Conservation (phyloP, 2,113 vertebrate species). For the Hypocryptadius cinnamomeus region DNA sequence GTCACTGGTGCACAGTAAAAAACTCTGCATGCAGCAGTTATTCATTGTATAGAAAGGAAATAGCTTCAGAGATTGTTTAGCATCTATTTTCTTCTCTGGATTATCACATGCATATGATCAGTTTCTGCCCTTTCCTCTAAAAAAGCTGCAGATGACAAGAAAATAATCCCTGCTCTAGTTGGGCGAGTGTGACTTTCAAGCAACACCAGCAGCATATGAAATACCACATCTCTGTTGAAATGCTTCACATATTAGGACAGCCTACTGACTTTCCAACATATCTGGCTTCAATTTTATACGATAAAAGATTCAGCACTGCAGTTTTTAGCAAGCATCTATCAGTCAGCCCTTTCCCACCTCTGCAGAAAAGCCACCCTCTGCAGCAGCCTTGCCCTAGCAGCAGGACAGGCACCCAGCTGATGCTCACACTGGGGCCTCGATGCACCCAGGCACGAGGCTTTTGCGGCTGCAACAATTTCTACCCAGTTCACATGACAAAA, state of each 20-base stretch:
- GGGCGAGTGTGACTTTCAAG: background rate
- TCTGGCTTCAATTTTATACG: background rate
- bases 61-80: background rate
- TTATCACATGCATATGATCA: background rate
- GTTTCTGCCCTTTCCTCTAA: background rate
- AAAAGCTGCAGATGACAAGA: background rate
- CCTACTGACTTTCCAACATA: background rate
- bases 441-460: background rate
- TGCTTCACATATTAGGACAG: background rate
- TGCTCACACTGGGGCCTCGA: rapidly evolving
- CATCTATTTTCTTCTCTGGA: background rate
- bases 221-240: background rate
- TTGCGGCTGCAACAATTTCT: rapidly evolving
- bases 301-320: background rate
- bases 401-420: background rate
- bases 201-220: background rate
- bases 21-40: background rate
- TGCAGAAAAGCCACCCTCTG: background rate
- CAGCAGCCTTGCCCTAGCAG: background rate
- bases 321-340: background rate
- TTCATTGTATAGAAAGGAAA: background rate
- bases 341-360: background rate
- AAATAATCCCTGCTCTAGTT: background rate
- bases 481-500: background rate
- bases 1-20: background rate